Percentiles rank a stretch among this genome's conserved stretches.
Evolutionary conservation across 1,140 invertebrate genomes (phyloP).

Genomic region (Grapholita molesta): DNA sequence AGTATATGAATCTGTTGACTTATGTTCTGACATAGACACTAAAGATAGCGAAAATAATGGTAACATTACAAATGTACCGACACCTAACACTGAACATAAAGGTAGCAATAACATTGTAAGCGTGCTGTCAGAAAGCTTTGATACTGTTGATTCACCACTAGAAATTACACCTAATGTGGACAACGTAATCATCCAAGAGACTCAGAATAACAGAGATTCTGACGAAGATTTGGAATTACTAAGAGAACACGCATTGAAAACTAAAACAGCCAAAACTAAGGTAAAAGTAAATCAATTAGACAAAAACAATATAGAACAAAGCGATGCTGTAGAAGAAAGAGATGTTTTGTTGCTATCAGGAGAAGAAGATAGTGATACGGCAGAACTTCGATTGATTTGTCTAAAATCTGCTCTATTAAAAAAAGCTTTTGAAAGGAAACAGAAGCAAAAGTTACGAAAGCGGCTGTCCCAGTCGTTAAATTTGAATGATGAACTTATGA

Average conservation of each 20-base stretch:
- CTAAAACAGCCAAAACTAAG: conserved; percentile 52
- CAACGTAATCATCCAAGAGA: not conserved
- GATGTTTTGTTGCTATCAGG: conserved; percentile 35
- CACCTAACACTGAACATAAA: not conserved
- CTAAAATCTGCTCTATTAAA: conserved; percentile 71
- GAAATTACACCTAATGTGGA: conserved; percentile 17
- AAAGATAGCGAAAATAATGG: conserved; percentile 17
- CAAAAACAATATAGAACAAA: conserved; percentile 30
- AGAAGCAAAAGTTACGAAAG: conserved; percentile 63
- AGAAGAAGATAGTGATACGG: conserved; percentile 71
- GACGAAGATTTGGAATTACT: conserved; percentile 73
- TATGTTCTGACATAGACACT: conserved; percentile 38
- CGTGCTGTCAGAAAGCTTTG: conserved; percentile 3
- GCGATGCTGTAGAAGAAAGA: not conserved
- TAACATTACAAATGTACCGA: not conserved
- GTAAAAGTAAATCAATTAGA: conserved; percentile 20
- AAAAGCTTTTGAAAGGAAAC: conserved; percentile 74
- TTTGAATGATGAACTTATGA: conserved; percentile 39
- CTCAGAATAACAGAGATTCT: conserved; percentile 35
- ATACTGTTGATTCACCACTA: conserved; percentile 34
- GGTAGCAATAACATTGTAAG: not conserved
- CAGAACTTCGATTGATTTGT: conserved; percentile 70
- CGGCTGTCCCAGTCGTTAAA: conserved; percentile 53
- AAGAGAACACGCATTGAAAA: conserved; percentile 66
- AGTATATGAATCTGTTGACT: conserved; percentile 31